Evolutionary conservation across 1,140 invertebrate species (phyloP).

Genomic region (Cotesia chilonis): DNA sequence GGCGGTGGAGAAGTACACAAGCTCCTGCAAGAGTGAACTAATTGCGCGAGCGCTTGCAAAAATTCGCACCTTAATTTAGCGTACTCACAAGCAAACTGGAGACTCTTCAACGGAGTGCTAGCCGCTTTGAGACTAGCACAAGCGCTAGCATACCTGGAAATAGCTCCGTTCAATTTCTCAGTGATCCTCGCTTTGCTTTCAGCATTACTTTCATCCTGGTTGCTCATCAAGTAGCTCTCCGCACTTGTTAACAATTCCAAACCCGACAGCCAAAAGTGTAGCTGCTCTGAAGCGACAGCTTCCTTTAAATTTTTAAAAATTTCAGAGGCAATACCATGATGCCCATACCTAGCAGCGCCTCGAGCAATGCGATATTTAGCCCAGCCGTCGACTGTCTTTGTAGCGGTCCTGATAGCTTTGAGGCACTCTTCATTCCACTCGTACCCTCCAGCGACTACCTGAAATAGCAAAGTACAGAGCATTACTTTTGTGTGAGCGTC

Average conservation of each 20-base stretch:
- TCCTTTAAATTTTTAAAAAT: conserved; percentile 75
- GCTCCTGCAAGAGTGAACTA: conserved; percentile 81
- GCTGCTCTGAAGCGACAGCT: conserved; percentile 86
- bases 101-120: conserved; percentile 71
- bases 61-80: conserved; percentile 79
- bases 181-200: conserved; percentile 61
- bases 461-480: conserved; percentile 83
- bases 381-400: conserved; percentile 78
- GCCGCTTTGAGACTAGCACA: conserved; percentile 79
- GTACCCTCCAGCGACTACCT: conserved; percentile 76
- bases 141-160: conserved; percentile 72
- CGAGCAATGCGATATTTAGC: conserved; percentile 86
- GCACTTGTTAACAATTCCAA: conserved; percentile 77
- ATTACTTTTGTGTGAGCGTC: conserved; percentile 69
- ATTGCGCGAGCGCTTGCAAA: conserved; percentile 77
- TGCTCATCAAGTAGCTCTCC: conserved; percentile 67
- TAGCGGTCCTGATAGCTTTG: conserved; percentile 68
- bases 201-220: conserved; percentile 49
- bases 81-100: conserved; percentile 84
- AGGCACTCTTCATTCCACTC: conserved; percentile 69
- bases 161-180: conserved; percentile 70
- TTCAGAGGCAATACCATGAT: conserved; percentile 76
- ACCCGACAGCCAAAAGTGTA: conserved; percentile 89
- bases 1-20: conserved; percentile 91
- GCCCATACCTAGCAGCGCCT: conserved; percentile 85